These are phyloP conservation scores for Plemyria rubiginata DNA, from an alignment of 2,888 invertebrate species.

Conservation along the genomic window DNA sequence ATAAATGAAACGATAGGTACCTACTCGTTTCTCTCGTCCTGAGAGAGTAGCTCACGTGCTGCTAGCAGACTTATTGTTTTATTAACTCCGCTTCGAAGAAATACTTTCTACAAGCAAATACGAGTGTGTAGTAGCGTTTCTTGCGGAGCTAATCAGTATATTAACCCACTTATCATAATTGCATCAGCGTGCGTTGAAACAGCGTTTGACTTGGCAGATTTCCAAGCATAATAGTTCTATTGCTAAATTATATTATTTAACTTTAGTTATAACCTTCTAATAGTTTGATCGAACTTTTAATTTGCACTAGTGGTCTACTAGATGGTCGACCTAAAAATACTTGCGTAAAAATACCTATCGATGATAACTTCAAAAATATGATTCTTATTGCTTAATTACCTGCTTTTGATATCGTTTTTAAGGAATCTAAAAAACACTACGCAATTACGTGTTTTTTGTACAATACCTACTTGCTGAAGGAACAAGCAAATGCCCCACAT, in stretches of 20 bases:
- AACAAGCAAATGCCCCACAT: no score
- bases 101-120: background rate
- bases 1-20: background rate
- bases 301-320: no score
- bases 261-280: no score
- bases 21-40: background rate
- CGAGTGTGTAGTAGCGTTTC: background rate
- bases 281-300: no score
- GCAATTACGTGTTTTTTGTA: no score
- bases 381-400: no score
- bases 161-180: constrained; percentile 1
- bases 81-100: background rate
- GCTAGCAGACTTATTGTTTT: background rate
- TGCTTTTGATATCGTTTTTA: no score
- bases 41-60: background rate
- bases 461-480: no score
- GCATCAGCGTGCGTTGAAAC: constrained; percentile 5
- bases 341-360: no score
- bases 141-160: background rate
- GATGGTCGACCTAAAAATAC: no score
- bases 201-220: background rate
- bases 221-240: background rate
- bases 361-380: no score
- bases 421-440: no score
- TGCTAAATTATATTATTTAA: background rate